Evolutionary conservation across 2,797 vertebrate genomes (phyloP), one percentile per base, ranked within the genome.

Genomic region (Centroberyx gerrardi): DNA sequence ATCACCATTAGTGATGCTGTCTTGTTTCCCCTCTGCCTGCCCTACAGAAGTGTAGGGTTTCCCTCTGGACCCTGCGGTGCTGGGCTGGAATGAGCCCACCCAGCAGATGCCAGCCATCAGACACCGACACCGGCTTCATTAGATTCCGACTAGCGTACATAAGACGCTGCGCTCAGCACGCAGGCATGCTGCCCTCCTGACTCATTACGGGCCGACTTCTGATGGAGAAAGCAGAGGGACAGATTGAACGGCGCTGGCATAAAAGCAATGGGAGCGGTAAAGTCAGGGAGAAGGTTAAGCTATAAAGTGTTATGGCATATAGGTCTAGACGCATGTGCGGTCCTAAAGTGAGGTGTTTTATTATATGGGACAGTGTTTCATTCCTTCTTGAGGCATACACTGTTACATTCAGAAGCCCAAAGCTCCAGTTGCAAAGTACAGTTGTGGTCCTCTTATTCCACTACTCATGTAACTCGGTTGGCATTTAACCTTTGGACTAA

Each of bases 21-120:
- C 73, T 46, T 75, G 80, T 77, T 74, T 74, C 75, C 63, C 42
- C 51, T 59, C 62, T 38, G 17, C 68, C 68, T 42, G 63, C 10
- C 68, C 53, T 66, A 60, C 61, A 64, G 81, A 87, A 75, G 84
- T 90, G 49, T 90, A 81, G 68, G 66, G 81, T 92, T 90, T 88
- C 92, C 72, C 54, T 65, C 42, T 28, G 56, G 53, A 44, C 52
- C 60, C 53, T 68, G 66, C 49, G 1, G 53, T 49, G 55, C 72
- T 78, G 76, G 0, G 12, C 62, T 72, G 84, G 83, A 90, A 92
- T 88, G 80, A 88, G 83, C 75, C 72, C 79, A 88, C 75, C 70
- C 69, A 88, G 88, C 89, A 90, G 62, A 90, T 85, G 69, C 71
- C 84, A 74, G 89, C 86, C 80, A 92, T 85, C 68, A 84, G 88